A percentile compares a stretch with the other conserved stretches of the same genome.
phyloP scores from a whole-genome alignment of 2,797 vertebrate genomes.

The Pantherophis alleghaniensis region DNA sequence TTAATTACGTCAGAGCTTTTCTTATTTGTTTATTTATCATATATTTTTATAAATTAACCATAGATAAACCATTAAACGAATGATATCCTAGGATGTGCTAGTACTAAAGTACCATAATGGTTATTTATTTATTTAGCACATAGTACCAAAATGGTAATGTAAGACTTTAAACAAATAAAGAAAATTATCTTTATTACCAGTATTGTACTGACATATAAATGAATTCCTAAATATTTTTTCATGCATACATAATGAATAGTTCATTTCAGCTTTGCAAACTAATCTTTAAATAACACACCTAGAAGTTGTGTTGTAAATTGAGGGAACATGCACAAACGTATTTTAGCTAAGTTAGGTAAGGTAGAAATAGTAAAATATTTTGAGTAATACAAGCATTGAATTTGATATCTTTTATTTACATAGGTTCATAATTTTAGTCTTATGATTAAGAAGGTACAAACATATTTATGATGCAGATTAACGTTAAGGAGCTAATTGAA shows the following conservation, averaged over 20 bases:
- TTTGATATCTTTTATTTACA: background rate
- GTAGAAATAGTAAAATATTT: background rate
- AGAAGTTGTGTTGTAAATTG: conserved; percentile 6
- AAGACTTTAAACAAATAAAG: conserved; percentile 5
- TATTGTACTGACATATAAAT: conserved; percentile 5
- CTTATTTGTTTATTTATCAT: background rate
- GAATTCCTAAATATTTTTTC: conserved; percentile 11
- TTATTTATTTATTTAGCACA: too few species aligned
- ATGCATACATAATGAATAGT: conserved; percentile 16
- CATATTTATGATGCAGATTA: background rate
- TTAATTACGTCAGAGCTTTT: background rate
- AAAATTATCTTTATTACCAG: background rate
- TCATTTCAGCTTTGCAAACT: background rate
- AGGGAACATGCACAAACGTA: background rate
- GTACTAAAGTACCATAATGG: background rate
- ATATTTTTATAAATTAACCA: background rate
- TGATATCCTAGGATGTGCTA: background rate
- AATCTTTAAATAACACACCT: background rate
- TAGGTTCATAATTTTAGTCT: background rate
- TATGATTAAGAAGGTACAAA: background rate
- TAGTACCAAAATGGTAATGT: background rate
- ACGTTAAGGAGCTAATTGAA: background rate
- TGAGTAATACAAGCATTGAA: background rate
- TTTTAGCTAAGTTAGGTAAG: background rate
- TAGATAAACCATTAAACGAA: background rate